Evolutionary conservation across 2,113 vertebrate species (phyloP).

Genomic region (Argyrosomus japonicus): DNA sequence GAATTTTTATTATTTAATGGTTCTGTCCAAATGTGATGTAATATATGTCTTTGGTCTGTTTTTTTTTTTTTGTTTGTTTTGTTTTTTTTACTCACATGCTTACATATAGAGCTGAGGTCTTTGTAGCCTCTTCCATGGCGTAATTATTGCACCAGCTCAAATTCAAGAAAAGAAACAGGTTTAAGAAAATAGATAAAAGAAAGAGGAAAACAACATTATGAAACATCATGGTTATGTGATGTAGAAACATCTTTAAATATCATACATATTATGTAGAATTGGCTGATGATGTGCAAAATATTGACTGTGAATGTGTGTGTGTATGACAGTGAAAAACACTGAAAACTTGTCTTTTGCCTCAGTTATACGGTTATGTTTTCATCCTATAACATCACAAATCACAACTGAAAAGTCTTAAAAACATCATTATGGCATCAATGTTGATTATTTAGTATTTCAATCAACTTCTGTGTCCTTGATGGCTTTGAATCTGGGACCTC

Average conservation of each 20-base stretch:
- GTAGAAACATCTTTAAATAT: slow-evolving; percentile 31
- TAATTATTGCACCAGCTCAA: slow-evolving; percentile 69
- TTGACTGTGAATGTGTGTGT: background rate
- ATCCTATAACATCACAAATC: background rate
- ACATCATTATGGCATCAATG: background rate
- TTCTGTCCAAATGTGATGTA: slow-evolving; percentile 26
- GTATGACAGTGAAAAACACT: background rate
- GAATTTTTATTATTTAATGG: background rate
- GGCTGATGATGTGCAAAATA: slow-evolving; percentile 31
- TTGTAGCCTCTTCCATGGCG: slow-evolving; percentile 1
- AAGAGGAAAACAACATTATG: background rate
- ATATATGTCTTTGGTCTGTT: slow-evolving; percentile 63
- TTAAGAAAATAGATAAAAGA: background rate
- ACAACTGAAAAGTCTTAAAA: slow-evolving; percentile 1
- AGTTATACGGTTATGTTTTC: slow-evolving; percentile 2
- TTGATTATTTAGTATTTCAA: slow-evolving; percentile 5
- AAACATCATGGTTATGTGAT: slow-evolving; percentile 27
- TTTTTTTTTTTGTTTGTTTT: background rate
- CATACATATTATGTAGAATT: slow-evolving; percentile 6
- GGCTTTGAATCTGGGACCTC: background rate
- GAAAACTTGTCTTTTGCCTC: background rate
- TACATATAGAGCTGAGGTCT: slow-evolving; percentile 11
- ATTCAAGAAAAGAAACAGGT: slow-evolving; percentile 29
- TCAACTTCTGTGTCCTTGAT: background rate
- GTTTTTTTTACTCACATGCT: background rate